These are phyloP conservation scores for Ericerus pela DNA, from an alignment of 1,140 invertebrate genomes.

Conservation along the genomic window DNA sequence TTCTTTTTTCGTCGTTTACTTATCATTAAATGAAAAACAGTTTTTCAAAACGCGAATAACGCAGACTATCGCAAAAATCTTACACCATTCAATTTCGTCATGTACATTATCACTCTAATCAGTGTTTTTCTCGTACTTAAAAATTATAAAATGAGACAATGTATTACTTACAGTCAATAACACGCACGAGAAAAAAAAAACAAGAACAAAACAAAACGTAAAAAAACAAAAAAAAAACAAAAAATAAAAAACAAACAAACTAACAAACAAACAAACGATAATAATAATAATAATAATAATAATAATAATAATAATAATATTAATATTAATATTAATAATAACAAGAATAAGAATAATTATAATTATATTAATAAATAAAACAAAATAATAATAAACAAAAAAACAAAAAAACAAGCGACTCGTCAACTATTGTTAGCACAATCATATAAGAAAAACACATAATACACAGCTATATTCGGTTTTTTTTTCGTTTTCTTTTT, in stretches of 20 bases:
- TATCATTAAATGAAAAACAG: too few relatives aligned
- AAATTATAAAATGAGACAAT: conserved; percentile 3
- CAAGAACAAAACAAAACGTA: conserved; percentile 9
- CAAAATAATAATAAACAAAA: not conserved
- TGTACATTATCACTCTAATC: too few relatives aligned
- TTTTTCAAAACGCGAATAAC: too few relatives aligned
- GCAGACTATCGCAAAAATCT: too few relatives aligned
- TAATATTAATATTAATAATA: not conserved
- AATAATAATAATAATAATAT: too few relatives aligned
- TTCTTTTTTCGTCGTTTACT: too few relatives aligned
- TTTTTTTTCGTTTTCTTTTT: too few relatives aligned
- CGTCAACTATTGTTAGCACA: conserved; percentile 2
- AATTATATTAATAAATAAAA: not conserved
- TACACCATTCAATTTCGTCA: too few relatives aligned
- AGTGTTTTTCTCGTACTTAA: conserved; percentile 3
- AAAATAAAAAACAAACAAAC: conserved; percentile 8
- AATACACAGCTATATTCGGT: too few relatives aligned
- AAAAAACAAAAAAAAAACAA: conserved; percentile 6
- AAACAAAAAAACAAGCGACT: conserved; percentile 3
- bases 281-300: not conserved
- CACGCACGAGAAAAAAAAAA: conserved; percentile 14
- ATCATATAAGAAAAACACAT: conserved; percentile 9
- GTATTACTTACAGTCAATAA: not conserved
- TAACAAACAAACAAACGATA: conserved; percentile 11
- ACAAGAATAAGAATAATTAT: too few relatives aligned